Conservation (phyloP, 2,113 vertebrate genomes). For the Equus quagga region DNA sequence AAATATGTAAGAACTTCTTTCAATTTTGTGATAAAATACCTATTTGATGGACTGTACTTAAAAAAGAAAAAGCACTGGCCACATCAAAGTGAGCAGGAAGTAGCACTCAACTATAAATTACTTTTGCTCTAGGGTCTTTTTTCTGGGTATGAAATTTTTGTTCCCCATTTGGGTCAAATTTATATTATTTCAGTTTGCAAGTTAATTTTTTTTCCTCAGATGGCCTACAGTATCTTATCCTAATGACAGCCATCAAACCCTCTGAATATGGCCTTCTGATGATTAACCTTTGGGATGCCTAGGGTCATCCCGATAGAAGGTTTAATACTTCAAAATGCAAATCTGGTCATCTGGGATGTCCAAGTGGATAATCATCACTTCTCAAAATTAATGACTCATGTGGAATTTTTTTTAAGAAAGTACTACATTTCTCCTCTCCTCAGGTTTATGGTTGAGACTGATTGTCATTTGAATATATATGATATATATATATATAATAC, state of each 20-base stretch:
- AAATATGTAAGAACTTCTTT: constrained; percentile 53
- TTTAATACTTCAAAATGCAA: constrained; percentile 74
- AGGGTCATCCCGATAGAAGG: constrained; percentile 53
- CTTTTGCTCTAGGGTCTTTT: constrained; percentile 53
- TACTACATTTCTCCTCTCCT: constrained; percentile 10
- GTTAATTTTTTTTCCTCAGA: constrained; percentile 65
- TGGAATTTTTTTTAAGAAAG: background rate
- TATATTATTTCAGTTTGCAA: constrained; percentile 69
- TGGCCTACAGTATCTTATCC: constrained; percentile 55
- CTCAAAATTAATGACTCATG: constrained; percentile 64
- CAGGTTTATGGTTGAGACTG: constrained; percentile 1
- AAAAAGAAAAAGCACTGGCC: background rate
- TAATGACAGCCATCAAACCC: constrained; percentile 66
- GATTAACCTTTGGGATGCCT: constrained; percentile 78
- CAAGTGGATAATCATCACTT: constrained; percentile 54
- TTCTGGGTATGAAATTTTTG: constrained; percentile 58
- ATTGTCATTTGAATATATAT: background rate
- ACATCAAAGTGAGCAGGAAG: constrained; percentile 1
- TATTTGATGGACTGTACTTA: constrained; percentile 31
- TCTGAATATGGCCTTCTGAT: constrained; percentile 58
- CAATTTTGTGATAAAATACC: constrained; percentile 44
- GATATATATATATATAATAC: background rate
- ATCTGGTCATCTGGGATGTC: constrained; percentile 51
- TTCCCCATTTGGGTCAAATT: constrained; percentile 60
- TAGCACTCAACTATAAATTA: constrained; percentile 37